Evolutionary conservation across 2,113 vertebrate genomes (phyloP).

Genomic region (Lepisosteus oculatus): DNA sequence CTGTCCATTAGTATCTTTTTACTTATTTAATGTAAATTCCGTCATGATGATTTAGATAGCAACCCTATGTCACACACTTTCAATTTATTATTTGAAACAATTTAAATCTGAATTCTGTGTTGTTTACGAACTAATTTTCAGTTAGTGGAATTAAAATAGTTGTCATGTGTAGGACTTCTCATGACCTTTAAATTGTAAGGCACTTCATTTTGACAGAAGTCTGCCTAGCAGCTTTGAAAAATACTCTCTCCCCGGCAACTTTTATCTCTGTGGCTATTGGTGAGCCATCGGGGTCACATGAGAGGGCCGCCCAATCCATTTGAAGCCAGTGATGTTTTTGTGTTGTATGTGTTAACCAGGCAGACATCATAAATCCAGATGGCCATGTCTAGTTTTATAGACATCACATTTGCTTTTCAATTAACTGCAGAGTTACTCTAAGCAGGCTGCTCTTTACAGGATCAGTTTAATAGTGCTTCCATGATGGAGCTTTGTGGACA

Average conservation of each 20-base stretch:
- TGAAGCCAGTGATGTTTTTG: neutral
- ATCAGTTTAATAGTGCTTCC: slow-evolving; percentile 5
- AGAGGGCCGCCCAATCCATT: neutral
- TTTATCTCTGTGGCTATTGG: slow-evolving; percentile 12
- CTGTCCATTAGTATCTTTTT: no score
- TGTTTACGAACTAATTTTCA: neutral
- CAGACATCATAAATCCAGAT: slow-evolving; percentile 13
- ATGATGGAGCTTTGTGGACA: neutral
- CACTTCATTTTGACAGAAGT: neutral
- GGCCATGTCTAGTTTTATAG: slow-evolving; percentile 9
- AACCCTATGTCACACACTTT: neutral
- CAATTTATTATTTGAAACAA: neutral
- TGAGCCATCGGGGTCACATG: neutral
- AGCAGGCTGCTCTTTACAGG: slow-evolving; percentile 2
- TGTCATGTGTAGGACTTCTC: neutral
- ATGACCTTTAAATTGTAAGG: neutral
- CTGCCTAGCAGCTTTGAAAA: slow-evolving; percentile 17
- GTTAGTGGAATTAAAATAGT: neutral
- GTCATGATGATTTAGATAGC: no score
- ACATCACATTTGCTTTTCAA: slow-evolving; percentile 13
- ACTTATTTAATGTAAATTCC: no score
- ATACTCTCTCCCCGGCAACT: slow-evolving; percentile 12
- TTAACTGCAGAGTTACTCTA: slow-evolving; percentile 2
- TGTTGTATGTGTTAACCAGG: slow-evolving; percentile 6
- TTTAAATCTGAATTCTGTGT: neutral